Conservation (phyloP, 1,140 invertebrate species). For the Drosophila sp. region DNA sequence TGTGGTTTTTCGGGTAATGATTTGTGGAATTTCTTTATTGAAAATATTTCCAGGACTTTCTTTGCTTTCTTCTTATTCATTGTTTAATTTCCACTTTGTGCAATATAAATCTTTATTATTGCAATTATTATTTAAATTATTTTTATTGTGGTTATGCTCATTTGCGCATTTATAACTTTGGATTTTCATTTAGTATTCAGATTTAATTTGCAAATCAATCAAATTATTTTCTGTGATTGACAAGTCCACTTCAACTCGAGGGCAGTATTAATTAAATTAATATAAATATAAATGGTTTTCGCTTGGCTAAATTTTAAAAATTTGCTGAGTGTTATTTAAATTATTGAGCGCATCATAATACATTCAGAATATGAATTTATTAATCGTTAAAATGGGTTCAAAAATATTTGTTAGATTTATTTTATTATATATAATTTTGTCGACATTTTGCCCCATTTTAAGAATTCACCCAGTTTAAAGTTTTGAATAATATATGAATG, state of each 20-base stretch:
- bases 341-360: no score
- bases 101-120: constrained; percentile 30
- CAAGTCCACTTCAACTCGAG: not conserved
- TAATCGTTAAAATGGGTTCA: no score
- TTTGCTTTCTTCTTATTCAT: not conserved
- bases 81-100: constrained; percentile 36
- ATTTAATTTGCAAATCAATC: constrained; percentile 28
- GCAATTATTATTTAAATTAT: constrained; percentile 38
- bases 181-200: constrained; percentile 42
- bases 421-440: no score
- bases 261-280: constrained; percentile 6
- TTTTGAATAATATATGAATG: constrained; percentile 1
- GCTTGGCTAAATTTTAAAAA: no score
- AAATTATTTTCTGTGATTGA: constrained; percentile 16
- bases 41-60: constrained; percentile 44
- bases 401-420: no score
- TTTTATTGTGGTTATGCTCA: constrained; percentile 20
- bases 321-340: no score
- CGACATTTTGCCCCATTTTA: not conserved
- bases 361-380: no score
- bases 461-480: constrained; percentile 3
- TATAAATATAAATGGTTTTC: not conserved
- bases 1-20: constrained; percentile 67
- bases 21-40: constrained; percentile 76
- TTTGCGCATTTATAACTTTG: constrained; percentile 34